Evolutionary conservation across 2,888 invertebrate genomes (phyloP).

Genomic region (Pandemis cinnamomeana): DNA sequence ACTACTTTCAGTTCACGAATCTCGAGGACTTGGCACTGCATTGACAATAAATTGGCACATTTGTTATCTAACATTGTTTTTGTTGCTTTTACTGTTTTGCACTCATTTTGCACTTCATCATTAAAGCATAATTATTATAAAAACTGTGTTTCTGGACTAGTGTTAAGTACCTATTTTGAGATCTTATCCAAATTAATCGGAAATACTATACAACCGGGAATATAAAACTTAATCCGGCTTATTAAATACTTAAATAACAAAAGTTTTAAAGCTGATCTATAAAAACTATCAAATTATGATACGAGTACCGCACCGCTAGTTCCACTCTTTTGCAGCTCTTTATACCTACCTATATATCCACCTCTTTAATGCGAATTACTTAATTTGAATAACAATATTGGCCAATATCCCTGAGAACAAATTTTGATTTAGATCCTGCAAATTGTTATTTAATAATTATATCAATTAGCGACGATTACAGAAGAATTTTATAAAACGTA

Average conservation of each 20-base stretch:
- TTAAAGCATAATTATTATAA: not conserved
- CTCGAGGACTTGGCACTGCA: conserved; percentile 15
- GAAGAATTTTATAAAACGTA: conserved; percentile 1
- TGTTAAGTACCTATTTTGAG: not conserved
- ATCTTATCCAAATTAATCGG: too few relatives aligned
- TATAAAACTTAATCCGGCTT: too few relatives aligned
- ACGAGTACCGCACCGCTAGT: too few relatives aligned
- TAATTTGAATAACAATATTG: not conserved
- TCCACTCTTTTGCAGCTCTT: too few relatives aligned
- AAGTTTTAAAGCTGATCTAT: too few relatives aligned
- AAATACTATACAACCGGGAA: too few relatives aligned
- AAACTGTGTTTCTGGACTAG: not conserved
- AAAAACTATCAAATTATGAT: too few relatives aligned
- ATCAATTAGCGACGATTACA: not conserved
- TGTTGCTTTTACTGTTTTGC: conserved; percentile 3
- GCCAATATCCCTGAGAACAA: not conserved
- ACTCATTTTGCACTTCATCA: not conserved
- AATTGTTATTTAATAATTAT: not conserved
- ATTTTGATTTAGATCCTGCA: too few relatives aligned
- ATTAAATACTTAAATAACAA: too few relatives aligned
- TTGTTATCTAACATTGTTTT: conserved; percentile 6
- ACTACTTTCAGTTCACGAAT: conserved; percentile 13
- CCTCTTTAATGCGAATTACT: not conserved
- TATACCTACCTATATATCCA: too few relatives aligned
- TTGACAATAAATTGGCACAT: conserved; percentile 21